phyloP scores from a whole-genome alignment of 2,113 vertebrate genomes.

The Myanophis thanlyinensis region DNA sequence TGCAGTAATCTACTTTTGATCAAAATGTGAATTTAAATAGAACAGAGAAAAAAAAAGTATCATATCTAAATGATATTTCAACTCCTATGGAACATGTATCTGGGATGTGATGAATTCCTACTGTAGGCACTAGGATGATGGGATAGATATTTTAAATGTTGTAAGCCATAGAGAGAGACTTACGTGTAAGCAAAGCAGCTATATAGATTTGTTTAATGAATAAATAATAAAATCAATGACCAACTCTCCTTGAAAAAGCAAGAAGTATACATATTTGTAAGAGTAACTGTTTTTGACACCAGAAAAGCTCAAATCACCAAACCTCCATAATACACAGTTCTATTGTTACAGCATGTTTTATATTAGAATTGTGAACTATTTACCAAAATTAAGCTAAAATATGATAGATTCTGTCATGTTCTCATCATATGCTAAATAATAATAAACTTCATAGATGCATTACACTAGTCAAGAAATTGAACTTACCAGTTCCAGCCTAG shows the following conservation, averaged over 20 bases:
- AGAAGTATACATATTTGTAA: rapidly evolving
- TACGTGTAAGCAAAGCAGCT: not conserved
- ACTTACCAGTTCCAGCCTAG: rapidly evolving
- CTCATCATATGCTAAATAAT: not conserved
- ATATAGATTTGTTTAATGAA: not conserved
- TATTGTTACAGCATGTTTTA: not conserved
- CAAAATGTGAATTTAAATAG: not conserved
- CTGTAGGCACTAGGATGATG: not conserved
- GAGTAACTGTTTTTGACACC: rapidly evolving
- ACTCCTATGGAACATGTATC: rapidly evolving
- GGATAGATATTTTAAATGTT: not conserved
- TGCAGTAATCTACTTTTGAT: not conserved
- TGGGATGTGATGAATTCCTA: not conserved
- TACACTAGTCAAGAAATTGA: rapidly evolving
- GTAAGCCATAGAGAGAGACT: not conserved
- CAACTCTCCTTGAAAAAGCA: not conserved
- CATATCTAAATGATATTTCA: not conserved
- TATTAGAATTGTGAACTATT: not conserved
- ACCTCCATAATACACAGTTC: rapidly evolving
- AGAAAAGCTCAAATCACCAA: rapidly evolving
- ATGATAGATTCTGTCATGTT: not conserved
- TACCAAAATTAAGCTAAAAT: not conserved
- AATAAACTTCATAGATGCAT: rapidly evolving
- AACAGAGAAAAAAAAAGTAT: not conserved
- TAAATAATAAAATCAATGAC: not conserved